Evolutionary conservation across 2,888 invertebrate species (phyloP).

Genomic region (Lepidochrysops patricia): DNA sequence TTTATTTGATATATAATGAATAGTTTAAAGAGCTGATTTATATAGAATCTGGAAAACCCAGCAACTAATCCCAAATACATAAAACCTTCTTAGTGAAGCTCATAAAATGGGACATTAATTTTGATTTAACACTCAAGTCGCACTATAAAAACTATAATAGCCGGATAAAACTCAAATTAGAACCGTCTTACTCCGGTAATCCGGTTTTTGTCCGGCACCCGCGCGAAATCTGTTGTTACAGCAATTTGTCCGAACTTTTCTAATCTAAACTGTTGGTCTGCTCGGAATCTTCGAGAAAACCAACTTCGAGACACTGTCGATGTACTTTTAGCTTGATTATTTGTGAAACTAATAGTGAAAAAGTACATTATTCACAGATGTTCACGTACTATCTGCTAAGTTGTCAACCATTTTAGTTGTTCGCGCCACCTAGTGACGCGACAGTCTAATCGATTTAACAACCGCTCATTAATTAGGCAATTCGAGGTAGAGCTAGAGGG

Average conservation of each 20-base stretch:
- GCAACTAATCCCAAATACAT: constrained; percentile 17
- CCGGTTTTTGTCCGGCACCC: constrained; percentile 35
- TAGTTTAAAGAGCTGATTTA: not conserved
- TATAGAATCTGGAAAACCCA: not conserved
- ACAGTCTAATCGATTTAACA: too few relatives aligned
- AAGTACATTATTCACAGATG: too few relatives aligned
- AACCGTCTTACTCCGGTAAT: constrained; percentile 22
- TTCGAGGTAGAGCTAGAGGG: too few relatives aligned
- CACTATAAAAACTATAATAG: constrained; percentile 24
- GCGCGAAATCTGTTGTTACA: constrained; percentile 65
- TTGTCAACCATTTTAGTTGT: too few relatives aligned
- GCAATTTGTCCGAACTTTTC: constrained; percentile 71
- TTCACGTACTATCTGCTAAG: too few relatives aligned
- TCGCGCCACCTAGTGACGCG: too few relatives aligned
- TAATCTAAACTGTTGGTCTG: constrained; percentile 64
- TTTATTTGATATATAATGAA: too few relatives aligned
- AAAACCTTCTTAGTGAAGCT: constrained; percentile 18
- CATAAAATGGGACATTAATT: constrained; percentile 24
- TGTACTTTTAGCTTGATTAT: not conserved
- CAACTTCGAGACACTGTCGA: constrained; percentile 16
- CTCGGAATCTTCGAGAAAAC: constrained; percentile 49
- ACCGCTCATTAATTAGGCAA: too few relatives aligned
- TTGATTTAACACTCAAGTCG: constrained; percentile 21
- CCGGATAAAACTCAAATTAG: constrained; percentile 23
- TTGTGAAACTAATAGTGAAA: not conserved